Evolutionary conservation across 2,888 invertebrate genomes (phyloP).

Genomic region (Phoronis australis): DNA sequence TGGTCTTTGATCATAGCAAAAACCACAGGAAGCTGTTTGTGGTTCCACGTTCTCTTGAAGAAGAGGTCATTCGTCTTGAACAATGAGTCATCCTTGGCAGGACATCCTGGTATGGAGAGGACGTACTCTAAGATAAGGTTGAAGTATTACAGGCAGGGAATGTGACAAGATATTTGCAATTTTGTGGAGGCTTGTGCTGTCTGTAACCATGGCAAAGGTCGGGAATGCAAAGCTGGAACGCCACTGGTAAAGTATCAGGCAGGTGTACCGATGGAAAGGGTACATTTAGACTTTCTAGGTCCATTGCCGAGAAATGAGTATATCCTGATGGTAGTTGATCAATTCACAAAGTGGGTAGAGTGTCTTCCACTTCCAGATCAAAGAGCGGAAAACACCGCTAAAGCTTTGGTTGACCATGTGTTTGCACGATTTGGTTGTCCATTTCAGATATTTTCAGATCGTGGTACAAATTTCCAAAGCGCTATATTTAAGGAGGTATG

Average conservation of each 20-base stretch:
- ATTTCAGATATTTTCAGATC: constrained; percentile 12
- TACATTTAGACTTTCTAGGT: constrained; percentile 8
- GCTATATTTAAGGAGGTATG: too few species aligned
- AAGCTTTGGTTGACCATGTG: constrained; percentile 2
- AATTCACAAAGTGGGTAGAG: constrained; percentile 10
- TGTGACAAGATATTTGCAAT: not conserved
- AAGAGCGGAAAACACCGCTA: constrained; percentile 6
- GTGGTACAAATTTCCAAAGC: constrained; percentile 11
- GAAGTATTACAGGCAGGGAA: not conserved
- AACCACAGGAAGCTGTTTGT: not conserved
- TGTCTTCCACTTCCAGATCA: constrained; percentile 8
- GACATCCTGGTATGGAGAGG: not conserved
- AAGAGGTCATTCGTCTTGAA: not conserved
- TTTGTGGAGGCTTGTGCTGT: not conserved
- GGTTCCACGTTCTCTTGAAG: not conserved
- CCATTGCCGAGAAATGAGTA: constrained; percentile 5
- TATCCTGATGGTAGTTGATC: constrained; percentile 1
- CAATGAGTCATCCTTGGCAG: not conserved
- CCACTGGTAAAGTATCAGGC: constrained; percentile 3
- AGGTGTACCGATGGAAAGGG: constrained; percentile 5
- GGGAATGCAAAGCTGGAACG: constrained; percentile 1
- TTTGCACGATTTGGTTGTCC: constrained; percentile 16
- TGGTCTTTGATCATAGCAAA: too few species aligned
- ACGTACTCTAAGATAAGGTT: not conserved
- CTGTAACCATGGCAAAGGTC: not conserved